Base-by-base conservation (phyloP, 2,797 vertebrate species). In the Myiotriccus ornatus region DNA sequence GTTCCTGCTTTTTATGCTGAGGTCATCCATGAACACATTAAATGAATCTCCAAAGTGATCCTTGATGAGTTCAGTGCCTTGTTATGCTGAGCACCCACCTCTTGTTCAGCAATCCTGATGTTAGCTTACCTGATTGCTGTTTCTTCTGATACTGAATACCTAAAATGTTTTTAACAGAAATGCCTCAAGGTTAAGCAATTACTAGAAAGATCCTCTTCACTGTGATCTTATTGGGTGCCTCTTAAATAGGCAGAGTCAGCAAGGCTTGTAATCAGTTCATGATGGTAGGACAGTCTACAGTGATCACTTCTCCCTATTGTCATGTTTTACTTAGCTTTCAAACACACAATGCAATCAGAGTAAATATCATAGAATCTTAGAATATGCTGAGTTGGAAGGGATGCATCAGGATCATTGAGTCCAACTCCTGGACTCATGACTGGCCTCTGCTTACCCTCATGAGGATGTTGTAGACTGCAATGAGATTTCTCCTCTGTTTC, bases 191-290 rank as follows among this genome's bases (percentile, higher is more conserved):
- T 23, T 55, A 20, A 69, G 14, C 11, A 55, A 59, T 68, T 80
- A 18, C 30, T 65, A 21, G 37, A 73, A 64, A 57, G 30, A 5
- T 57, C 14, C 9, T 81, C 37, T 93, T 86, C 57, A 27, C 24
- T 0, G 0, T 69, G 16, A 21, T 64, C 46, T 55, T 65, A n/a
- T 22, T 5, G 2, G 18, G 3, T 43, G 17, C 8, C 8, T 67
- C 41, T 68, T 44, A 80, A 77, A 63, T 3, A 62, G 15, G 12
- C 15, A 53, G 20, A 30, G 37, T 67, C 44, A 50, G 15, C 20
- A 5, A 84, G 53, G 18, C 20, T 64, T 76, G 22, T 53, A 34
- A 68, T 55, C 6, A 5, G 12, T 32, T 89, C 6, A 8, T 49
- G 9, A 34, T 16, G 35, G 15, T 7, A 68, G 30, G 15, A 47